These are phyloP conservation scores for Drosophila nigrodunni DNA, from an alignment of 1,140 invertebrate species.

Conservation along the genomic window DNA sequence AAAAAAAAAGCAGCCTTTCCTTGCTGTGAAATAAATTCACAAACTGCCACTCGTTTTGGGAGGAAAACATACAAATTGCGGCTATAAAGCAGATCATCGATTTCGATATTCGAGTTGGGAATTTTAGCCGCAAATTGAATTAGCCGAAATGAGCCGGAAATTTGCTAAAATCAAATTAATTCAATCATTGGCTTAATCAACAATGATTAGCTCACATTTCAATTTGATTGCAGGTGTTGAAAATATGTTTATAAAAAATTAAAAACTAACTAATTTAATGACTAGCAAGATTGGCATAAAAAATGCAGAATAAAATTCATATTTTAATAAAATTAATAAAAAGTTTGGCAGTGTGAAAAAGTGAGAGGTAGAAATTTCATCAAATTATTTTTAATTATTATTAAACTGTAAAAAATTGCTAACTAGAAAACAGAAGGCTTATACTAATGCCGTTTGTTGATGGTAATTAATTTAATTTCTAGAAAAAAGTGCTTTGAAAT, in stretches of 20 bases:
- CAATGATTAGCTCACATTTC: conserved; percentile 7
- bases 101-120: not conserved
- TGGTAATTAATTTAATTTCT: too few species aligned
- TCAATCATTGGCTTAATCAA: conserved; percentile 12
- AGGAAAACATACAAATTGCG: conserved; percentile 34
- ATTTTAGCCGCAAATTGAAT: conserved; percentile 5
- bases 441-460: too few species aligned
- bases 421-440: too few species aligned
- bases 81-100: conserved; percentile 39
- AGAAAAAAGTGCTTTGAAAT: too few species aligned
- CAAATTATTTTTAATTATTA: too few species aligned
- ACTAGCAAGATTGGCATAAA: too few species aligned
- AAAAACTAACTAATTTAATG: too few species aligned
- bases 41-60: not conserved
- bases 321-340: too few species aligned
- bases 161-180: conserved; percentile 15
- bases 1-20: not conserved
- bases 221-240: not conserved
- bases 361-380: too few species aligned
- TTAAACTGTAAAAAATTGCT: too few species aligned
- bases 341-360: too few species aligned
- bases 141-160: conserved; percentile 19
- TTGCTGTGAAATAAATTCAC: conserved; percentile 10
- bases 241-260: conserved; percentile 1
- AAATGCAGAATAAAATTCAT: too few species aligned